phyloP scores from a whole-genome alignment of 2,888 invertebrate species.

The Sinopyrophorus schimmeli region DNA sequence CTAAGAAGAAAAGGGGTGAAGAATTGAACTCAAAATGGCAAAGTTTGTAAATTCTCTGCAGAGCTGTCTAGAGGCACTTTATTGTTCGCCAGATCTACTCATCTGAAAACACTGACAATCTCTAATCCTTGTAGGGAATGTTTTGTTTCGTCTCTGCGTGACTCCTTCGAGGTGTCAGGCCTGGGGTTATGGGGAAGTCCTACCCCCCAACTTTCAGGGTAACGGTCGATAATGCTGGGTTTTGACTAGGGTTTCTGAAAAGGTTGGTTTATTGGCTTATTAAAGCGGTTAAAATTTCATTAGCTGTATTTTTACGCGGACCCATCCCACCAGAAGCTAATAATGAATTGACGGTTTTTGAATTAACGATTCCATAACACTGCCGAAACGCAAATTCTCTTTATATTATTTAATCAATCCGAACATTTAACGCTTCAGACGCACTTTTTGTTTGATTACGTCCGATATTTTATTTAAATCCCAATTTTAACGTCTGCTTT shows the following conservation, averaged over 20 bases:
- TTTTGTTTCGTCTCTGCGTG: slow-evolving; percentile 50
- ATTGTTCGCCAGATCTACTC: slow-evolving; percentile 48
- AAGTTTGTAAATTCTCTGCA: slow-evolving; percentile 46
- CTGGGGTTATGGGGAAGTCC: slow-evolving; percentile 33
- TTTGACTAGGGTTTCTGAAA: slow-evolving; percentile 47
- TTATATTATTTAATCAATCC: no score
- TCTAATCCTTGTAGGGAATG: slow-evolving; percentile 49
- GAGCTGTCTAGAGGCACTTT: slow-evolving; percentile 44
- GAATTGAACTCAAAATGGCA: slow-evolving; percentile 40
- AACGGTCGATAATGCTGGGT: slow-evolving; percentile 49
- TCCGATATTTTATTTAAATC: no score
- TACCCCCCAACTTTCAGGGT: slow-evolving; percentile 31
- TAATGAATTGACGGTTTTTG: slow-evolving; percentile 10
- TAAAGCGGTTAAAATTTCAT: slow-evolving; percentile 41
- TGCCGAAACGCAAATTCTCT: no score
- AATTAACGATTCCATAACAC: slow-evolving; percentile 4
- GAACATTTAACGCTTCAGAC: no score
- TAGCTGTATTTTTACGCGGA: slow-evolving; percentile 15
- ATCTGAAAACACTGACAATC: slow-evolving; percentile 50
- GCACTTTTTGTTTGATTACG: no score
- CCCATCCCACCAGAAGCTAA: slow-evolving; percentile 3
- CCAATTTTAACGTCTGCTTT: no score
- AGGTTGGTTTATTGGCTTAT: slow-evolving; percentile 49
- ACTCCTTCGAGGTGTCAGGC: slow-evolving; percentile 48
- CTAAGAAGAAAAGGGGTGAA: slow-evolving; percentile 26